Evolutionary conservation across 1,140 invertebrate genomes (phyloP).

Genomic region (Pomacea maculata): DNA sequence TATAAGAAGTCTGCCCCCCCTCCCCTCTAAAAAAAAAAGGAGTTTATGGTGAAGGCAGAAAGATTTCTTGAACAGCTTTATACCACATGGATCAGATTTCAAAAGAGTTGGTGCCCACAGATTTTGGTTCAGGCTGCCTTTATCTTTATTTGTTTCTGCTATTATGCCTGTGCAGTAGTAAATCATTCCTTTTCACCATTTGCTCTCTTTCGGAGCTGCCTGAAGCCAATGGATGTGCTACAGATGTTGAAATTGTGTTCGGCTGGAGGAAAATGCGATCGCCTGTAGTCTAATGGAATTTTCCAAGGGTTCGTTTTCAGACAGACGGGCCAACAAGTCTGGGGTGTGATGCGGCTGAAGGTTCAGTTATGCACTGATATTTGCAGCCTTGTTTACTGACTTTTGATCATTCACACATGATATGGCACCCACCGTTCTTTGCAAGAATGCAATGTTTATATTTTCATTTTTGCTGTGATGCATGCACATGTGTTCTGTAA

Average conservation of each 20-base stretch:
- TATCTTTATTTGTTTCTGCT: slow-evolving; percentile 16
- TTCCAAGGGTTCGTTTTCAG: too few species aligned
- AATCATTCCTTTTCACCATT: slow-evolving; percentile 25
- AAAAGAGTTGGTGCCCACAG: slow-evolving; percentile 10
- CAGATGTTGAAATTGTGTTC: too few species aligned
- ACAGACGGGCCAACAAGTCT: too few species aligned
- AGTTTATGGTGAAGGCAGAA: neutral
- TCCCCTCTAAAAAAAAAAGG: neutral
- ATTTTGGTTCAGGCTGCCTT: slow-evolving; percentile 1
- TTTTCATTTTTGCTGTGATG: neutral
- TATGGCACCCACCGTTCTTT: too few species aligned
- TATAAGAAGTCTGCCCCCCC: neutral
- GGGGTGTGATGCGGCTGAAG: too few species aligned
- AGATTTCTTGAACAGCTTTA: slow-evolving; percentile 21
- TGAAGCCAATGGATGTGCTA: too few species aligned
- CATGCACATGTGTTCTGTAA: neutral
- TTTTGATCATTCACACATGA: too few species aligned
- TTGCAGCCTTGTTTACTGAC: too few species aligned
- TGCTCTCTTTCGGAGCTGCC: slow-evolving; percentile 8
- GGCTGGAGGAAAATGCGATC: too few species aligned
- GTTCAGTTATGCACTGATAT: too few species aligned
- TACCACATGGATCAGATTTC: slow-evolving; percentile 22
- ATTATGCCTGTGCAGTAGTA: slow-evolving; percentile 15
- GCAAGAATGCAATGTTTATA: neutral
- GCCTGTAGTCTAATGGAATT: too few species aligned